Evolutionary conservation across 2,113 vertebrate genomes (phyloP), one percentile per base, ranked within the genome.

Genomic region (Opisthocomus hoazin): DNA sequence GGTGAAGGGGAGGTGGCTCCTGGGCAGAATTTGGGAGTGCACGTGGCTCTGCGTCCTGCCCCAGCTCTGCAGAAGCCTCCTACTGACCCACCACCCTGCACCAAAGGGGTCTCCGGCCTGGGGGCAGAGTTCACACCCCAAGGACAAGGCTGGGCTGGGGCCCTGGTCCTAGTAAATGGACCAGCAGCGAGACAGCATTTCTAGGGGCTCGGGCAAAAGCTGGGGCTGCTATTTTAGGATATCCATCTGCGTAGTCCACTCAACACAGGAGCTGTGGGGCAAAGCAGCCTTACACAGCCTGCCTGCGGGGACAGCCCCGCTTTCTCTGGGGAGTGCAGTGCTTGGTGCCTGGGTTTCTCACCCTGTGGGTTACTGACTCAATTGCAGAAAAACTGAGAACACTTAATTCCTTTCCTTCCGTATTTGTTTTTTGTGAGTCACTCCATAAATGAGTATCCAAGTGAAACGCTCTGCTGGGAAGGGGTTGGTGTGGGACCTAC

Each of bases 1-100:
- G 1, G 30, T 0, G 1, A 56, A 56, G 65, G 34, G 10, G 12
- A 64, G 12, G 14, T 26, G 36, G 15, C 2, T 69, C 50, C 60
- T 64, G 51, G 13, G 18, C 32, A 75, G 61, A 75, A 63, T 63
- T 66, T 43, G 53, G 46, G 21, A 21, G 6, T 43, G 7, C 1
- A 1, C 0, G 0, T 21, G 46, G 12, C 1, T 1, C n/a, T 20
- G 11, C 5, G 2, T 58, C 37, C 66, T 19, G 27, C 5, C 39
- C 27, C 34, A 57, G 36, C 54, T 61, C 68, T 74, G 41, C 2
- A 8, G 58, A 85, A 89, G 27, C 71, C 54, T 69, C 78, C 43
- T 37, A 43, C 61, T 58, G 3, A 3, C 43, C 43, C 73, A 32
- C 5, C 36, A 18, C 16, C 36, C 41, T 45, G 36, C 79, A 70